Evolutionary conservation across 2,888 invertebrate species (phyloP), one percentile per base, ranked within the genome.

Genomic region (Torymus auratus): DNA sequence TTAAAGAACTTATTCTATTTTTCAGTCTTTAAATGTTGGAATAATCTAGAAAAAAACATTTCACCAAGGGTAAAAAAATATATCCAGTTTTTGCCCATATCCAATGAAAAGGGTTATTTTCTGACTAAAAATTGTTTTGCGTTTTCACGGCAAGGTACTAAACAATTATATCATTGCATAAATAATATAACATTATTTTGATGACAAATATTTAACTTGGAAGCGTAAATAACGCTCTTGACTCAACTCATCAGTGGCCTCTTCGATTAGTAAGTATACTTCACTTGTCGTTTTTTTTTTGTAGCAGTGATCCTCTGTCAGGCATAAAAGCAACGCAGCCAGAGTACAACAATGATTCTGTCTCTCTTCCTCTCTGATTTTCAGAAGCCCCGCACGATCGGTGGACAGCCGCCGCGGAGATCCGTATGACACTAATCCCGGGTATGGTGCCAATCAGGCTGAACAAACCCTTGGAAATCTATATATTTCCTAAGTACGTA

Each of bases 401-500:
- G 60, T 15, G 62, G 53, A 62, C 41, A 56, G 41, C 58, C 41
- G 67, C 69, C 70, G 71, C 82, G 81, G 81, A 41, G 7, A 83
- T 84, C 83, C 82, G 83, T 78, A 81, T 84, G 86, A 86, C 84
- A 84, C 86, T 86, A 85, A 86, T 85, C 86, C 84, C 67, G 80
- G 73, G 83, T 82, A 85, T 84, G 83, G 84, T 85, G 84, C 84
- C 85, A 86, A 84, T 85, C 85, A 83, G 77, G 80, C 82, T 82
- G 83, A 84, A 83, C 84, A 83, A 83, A 84, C 84, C 82, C 77
- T 79, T 78, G 83, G 82, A 83, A 78, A 75, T 82, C 84, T 84
- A 85, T 84, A 83, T 82, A 53, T 41, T 41, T 7, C 60, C 17
- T 12, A 17, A 52, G 50, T 50, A 2, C 20, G 64, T n/a, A 50